Evolutionary conservation across 2,888 invertebrate species (phyloP).

Genomic region (Athrips mouffetella): DNA sequence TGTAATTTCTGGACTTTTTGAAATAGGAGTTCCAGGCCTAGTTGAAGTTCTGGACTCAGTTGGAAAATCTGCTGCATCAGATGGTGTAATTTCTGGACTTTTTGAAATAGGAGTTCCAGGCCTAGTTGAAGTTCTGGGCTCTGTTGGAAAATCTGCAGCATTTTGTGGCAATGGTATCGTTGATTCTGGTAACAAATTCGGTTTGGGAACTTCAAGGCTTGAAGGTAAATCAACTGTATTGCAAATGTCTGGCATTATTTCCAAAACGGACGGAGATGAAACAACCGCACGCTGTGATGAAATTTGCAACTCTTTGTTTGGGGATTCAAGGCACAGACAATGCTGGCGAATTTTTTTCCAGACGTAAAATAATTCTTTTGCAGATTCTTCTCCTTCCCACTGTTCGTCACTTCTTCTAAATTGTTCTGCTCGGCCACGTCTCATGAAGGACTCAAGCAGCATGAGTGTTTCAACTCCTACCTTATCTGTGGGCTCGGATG

Average conservation of each 20-base stretch:
- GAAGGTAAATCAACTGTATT: not conserved
- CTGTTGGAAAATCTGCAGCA: not conserved
- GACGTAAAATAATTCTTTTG: not conserved
- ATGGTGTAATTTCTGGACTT: too few relatives aligned
- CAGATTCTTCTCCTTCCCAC: not conserved
- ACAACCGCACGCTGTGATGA: not conserved
- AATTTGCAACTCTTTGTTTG: not conserved
- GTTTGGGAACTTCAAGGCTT: too few relatives aligned
- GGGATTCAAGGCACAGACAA: not conserved
- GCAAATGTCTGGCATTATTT: not conserved
- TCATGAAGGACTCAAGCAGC: not conserved
- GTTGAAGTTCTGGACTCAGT: too few relatives aligned
- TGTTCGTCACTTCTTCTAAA: not conserved
- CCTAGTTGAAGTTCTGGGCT: not conserved
- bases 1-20: too few relatives aligned
- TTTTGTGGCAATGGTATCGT: too few relatives aligned
- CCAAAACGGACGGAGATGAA: not conserved
- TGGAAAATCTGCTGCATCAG: too few relatives aligned
- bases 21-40: too few relatives aligned
- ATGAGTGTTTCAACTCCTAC: not conserved
- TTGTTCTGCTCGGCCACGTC: not conserved
- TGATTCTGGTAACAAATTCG: too few relatives aligned
- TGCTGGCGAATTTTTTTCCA: not conserved
- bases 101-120: too few relatives aligned
- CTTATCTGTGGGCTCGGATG: not conserved